Percentiles rank a stretch among this genome's conserved stretches.
These are phyloP conservation scores for Bradypodion ventrale DNA, from an alignment of 2,797 vertebrate species.

Conservation along the genomic window DNA sequence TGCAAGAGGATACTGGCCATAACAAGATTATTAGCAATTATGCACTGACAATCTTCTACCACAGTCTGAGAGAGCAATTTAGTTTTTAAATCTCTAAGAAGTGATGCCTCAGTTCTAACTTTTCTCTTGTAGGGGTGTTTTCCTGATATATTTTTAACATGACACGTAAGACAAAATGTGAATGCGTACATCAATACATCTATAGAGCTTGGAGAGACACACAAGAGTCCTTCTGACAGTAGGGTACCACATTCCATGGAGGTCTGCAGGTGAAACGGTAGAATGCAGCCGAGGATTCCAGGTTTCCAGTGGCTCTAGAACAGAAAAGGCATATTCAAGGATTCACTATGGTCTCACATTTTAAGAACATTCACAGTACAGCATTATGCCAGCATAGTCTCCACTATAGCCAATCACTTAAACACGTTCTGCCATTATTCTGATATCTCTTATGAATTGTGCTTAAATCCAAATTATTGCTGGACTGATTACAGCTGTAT, in stretches of 20 bases:
- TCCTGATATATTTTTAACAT: neutral
- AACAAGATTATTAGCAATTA: neutral
- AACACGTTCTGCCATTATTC: neutral
- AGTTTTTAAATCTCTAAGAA: neutral
- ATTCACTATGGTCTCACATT: neutral
- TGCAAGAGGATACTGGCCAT: no score
- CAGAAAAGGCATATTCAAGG: conserved; percentile 27
- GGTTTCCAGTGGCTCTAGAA: conserved; percentile 79
- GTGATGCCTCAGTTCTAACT: neutral
- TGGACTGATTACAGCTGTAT: neutral
- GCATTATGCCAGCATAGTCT: neutral
- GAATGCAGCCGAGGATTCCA: conserved; percentile 79
- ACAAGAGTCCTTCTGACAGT: conserved; percentile 95
- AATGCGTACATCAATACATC: conserved; percentile 94
- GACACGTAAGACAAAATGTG: neutral
- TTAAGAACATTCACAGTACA: neutral
- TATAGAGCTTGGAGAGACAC: conserved; percentile 97
- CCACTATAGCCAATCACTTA: neutral
- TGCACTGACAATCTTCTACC: neutral
- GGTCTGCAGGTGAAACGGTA: conserved; percentile 92
- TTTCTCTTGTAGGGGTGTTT: neutral
- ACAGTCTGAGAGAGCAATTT: no score
- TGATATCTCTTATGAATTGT: neutral
- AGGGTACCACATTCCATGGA: conserved; percentile 99
- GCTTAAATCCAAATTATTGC: neutral